Percentiles rank a stretch among this genome's conserved stretches.
These are phyloP conservation scores for Poecilia gillii DNA, from an alignment of 2,797 vertebrate species.

Conservation along the genomic window DNA sequence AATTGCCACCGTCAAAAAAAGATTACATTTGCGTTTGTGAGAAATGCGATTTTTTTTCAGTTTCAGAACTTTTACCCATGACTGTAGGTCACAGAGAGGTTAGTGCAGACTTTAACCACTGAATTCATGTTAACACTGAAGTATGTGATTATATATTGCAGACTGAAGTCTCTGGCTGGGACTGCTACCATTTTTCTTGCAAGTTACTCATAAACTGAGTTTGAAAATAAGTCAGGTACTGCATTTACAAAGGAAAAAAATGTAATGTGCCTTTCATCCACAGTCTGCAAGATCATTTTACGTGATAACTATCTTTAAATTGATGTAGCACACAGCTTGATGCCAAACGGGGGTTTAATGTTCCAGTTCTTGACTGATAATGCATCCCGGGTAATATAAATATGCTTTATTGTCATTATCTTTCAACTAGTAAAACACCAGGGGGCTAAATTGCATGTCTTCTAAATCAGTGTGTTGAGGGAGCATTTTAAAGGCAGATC, in stretches of 20 bases:
- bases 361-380: conserved; percentile 8
- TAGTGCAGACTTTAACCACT: background rate
- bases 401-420: conserved; percentile 4
- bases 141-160: background rate
- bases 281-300: background rate
- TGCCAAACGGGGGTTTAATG: conserved; percentile 1
- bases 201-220: background rate
- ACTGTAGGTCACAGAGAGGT: background rate
- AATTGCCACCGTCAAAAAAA: background rate
- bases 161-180: background rate
- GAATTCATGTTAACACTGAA: background rate
- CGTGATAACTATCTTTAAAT: conserved; percentile 3
- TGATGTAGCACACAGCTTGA: conserved; percentile 3
- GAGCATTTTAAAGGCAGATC: background rate
- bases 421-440: background rate
- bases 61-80: background rate
- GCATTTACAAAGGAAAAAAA: background rate
- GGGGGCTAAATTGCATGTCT: background rate
- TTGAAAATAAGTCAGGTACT: background rate
- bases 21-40: background rate
- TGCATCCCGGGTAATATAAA: background rate
- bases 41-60: background rate
- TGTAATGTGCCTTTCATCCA: background rate
- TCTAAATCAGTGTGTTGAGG: background rate
- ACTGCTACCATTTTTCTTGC: background rate